Base-by-base conservation (phyloP, 2,888 invertebrate species). In the Diaphora mendica region DNA sequence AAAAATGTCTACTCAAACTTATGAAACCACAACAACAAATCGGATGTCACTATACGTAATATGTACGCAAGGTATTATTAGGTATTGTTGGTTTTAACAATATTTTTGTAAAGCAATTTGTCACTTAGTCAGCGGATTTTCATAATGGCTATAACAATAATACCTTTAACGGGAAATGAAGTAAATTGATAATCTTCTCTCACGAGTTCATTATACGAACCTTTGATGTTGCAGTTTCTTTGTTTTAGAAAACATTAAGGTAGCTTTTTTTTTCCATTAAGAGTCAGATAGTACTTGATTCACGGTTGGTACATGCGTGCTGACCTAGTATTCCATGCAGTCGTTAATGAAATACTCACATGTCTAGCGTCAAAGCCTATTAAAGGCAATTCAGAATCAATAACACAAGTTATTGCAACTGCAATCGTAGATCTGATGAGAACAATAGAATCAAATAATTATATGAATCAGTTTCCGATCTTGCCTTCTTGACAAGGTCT, bases 11-110 rank as follows among this genome's bases (percentile, higher is more conserved):
- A 81, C 81, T 82, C 81, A 73, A 76, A 75, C 72, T 78, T 81
- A 82, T 79, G 79, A 82, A 78, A 76, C 69, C 67, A 73, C 79
- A 77, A 81, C 71, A 71, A 77, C 68, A 78, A 81, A 81, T 84
- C 88, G 90, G 89, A 91, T 88, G 89, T 87, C 85, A 85, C 77
- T 72, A 81, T 67, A 78, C 87, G 87, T 35, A 64, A 70, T 70
- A 70, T n/a, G n/a, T 68, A 68, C 55, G 68, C 51, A 68, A 68
- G 33, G 33, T 62, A 72, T n/a, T 64, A 59, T 64, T 48, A 55
- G 44, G 44, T 64, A 70, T 87, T 87, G 88, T 82, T 80, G 77
- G 72, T 76, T 76, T 82, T 76, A 83, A 82, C 76, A 77, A 73
- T 69, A 79, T 76, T 82, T 84, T 86, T 85, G 81, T 85, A 77